Base-by-base conservation (phyloP, 2,888 invertebrate species). In the Acrobeloides nanus region DNA sequence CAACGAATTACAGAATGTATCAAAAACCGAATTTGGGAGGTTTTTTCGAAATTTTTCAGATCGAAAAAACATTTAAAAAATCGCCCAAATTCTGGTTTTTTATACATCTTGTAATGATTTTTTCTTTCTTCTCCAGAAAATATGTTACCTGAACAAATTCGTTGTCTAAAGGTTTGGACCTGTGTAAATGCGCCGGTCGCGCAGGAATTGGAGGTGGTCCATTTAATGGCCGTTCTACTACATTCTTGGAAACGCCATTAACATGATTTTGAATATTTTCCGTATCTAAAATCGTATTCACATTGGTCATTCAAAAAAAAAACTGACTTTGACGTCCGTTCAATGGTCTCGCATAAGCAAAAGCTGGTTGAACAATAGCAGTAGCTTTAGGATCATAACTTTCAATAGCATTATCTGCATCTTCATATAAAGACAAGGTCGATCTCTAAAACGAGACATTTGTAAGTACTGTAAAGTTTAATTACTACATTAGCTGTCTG, bases 111-210 rank as follows among this genome's bases (percentile, higher is more conserved):
- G n/a, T n/a, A n/a, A n/a, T 29, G 10, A 29, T 29, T 29, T 29
- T 29, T 29, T 29, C 29, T 29, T 29, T 29, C 15, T 12, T 12
- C 29, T 29, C 10, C 10, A 29, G 10, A 12, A 29, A 29, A 12
- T 15, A n/a, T n/a, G n/a, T 25, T 21, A 49, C 49, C 51, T 49
- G 49, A 25, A 49, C 49, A 15, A 53, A 24, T n/a, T 51, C 50
- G 26, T 53, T 24, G 15, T 47, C 49, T n/a, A 46, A 15, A 20
- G 45, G 27, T 7, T 46, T 46, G 10, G 10, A 12, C 21, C 29
- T 51, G 8, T 12, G 21, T 42, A 53, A 48, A 38, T 41, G 37
- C 8, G 52, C 42, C 25, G 53, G 53, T 8, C 40, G 27, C 4
- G 48, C 32, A 5, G 53, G 53, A 8, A 53, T 42, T 2, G 53